Evolutionary conservation across 1,140 invertebrate genomes (phyloP).

Genomic region (Drosophila equinoxialis): DNA sequence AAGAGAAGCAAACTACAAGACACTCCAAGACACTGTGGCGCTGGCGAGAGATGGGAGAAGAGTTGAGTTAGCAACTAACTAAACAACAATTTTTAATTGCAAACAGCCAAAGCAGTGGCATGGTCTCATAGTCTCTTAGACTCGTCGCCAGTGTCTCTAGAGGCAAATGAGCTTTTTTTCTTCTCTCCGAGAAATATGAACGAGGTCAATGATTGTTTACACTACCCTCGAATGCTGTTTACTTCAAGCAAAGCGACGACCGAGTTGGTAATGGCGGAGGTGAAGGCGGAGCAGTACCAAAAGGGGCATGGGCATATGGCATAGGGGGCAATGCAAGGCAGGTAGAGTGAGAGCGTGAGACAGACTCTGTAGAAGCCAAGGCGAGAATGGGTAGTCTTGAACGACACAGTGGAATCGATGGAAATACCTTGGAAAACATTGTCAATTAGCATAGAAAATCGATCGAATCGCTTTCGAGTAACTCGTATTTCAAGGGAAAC

Average conservation of each 20-base stretch:
- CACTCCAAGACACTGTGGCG: not conserved
- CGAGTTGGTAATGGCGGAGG: not conserved
- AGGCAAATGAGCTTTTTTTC: conserved; percentile 63
- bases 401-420: not conserved
- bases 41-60: conserved; percentile 15
- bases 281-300: not conserved
- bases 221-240: conserved; percentile 80
- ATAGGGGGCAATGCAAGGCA: not conserved
- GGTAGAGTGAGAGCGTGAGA: not conserved
- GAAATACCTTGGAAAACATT: too few species aligned
- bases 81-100: conserved; percentile 75
- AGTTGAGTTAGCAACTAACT: conserved; percentile 34
- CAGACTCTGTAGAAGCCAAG: too few species aligned
- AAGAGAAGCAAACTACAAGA: not conserved
- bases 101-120: conserved; percentile 43
- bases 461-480: too few species aligned
- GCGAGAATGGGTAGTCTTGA: not conserved
- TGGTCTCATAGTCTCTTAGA: conserved; percentile 1
- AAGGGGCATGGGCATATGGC: too few species aligned
- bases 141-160: conserved; percentile 40
- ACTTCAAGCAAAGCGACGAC: conserved; percentile 43
- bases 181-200: conserved; percentile 70
- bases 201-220: conserved; percentile 82
- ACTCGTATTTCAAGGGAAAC: too few species aligned
- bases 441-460: too few species aligned